Conservation (phyloP, 2,797 vertebrate species). For the Discoglossus pictus region DNA sequence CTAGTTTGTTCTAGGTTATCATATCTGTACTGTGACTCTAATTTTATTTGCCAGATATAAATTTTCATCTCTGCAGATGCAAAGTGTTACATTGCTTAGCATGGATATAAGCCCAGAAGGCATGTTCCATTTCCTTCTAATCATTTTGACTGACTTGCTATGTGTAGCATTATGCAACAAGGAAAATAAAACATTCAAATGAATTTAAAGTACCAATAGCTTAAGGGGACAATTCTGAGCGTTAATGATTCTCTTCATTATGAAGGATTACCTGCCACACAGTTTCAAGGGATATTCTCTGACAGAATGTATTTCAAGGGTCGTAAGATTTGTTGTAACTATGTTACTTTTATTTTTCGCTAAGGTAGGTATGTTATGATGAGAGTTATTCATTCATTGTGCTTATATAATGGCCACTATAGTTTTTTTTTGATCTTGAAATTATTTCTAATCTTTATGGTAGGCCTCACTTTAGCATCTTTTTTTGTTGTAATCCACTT, state of each 20-base stretch:
- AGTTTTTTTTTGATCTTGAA: too few species aligned
- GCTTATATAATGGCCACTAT: too few species aligned
- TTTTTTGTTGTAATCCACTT: too few species aligned
- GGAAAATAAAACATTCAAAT: constrained; percentile 37
- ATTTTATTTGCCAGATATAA: constrained; percentile 80
- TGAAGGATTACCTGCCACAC: constrained; percentile 19
- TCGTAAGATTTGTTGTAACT: neutral
- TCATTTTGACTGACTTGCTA: constrained; percentile 48
- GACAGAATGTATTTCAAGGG: constrained; percentile 9
- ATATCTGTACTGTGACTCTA: constrained; percentile 70
- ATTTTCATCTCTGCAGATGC: constrained; percentile 72
- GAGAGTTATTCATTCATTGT: too few species aligned
- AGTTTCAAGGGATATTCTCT: constrained; percentile 3
- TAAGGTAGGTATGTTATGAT: too few species aligned
- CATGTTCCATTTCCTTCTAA: constrained; percentile 63
- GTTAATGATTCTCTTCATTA: constrained; percentile 22
- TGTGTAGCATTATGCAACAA: constrained; percentile 46
- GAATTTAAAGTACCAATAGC: constrained; percentile 45
- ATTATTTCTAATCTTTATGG: too few species aligned
- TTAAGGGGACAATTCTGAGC: constrained; percentile 36
- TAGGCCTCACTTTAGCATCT: too few species aligned
- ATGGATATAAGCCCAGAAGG: constrained; percentile 74
- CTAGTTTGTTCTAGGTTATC: constrained; percentile 69
- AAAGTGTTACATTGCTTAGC: constrained; percentile 71
- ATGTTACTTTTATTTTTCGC: neutral